A percentile compares a stretch with the other conserved stretches of the same genome.
These are phyloP conservation scores for Craniophora ligustri DNA, from an alignment of 2,888 invertebrate species.

Conservation along the genomic window DNA sequence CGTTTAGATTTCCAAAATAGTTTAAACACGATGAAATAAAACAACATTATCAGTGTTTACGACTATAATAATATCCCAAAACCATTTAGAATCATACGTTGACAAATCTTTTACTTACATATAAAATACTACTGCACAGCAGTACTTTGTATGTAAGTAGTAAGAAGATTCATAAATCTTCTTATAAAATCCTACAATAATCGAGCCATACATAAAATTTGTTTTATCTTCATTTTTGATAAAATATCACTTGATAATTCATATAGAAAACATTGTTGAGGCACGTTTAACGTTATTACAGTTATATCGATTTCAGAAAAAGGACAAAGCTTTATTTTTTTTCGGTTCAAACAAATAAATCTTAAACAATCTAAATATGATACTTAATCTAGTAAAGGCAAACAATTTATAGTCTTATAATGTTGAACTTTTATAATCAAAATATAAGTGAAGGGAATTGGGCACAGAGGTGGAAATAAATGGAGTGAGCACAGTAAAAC, in stretches of 20 bases:
- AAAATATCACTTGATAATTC: background rate
- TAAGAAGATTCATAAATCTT: too few species aligned
- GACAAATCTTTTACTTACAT: constrained; percentile 28
- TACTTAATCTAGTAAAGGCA: constrained; percentile 9
- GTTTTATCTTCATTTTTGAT: background rate
- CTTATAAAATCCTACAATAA: constrained; percentile 1
- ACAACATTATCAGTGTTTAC: constrained; percentile 16
- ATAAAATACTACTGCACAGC: constrained; percentile 8
- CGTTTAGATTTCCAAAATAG: too few species aligned
- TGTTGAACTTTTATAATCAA: too few species aligned
- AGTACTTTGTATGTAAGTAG: too few species aligned
- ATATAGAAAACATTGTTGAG: too few species aligned
- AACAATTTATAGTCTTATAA: constrained; percentile 11
- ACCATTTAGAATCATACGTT: constrained; percentile 29
- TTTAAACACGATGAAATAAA: too few species aligned
- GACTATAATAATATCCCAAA: constrained; percentile 28
- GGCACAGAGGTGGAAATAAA: constrained; percentile 9
- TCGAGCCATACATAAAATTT: background rate
- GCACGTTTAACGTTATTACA: too few species aligned
- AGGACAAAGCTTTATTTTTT: too few species aligned
- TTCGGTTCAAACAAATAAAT: constrained; percentile 25
- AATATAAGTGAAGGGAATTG: background rate
- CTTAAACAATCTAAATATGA: constrained; percentile 8
- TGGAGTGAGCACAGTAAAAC: constrained; percentile 11
- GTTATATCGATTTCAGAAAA: too few species aligned